phyloP scores from a whole-genome alignment of 2,113 vertebrate species.

The Ceyx cyanopectus region DNA sequence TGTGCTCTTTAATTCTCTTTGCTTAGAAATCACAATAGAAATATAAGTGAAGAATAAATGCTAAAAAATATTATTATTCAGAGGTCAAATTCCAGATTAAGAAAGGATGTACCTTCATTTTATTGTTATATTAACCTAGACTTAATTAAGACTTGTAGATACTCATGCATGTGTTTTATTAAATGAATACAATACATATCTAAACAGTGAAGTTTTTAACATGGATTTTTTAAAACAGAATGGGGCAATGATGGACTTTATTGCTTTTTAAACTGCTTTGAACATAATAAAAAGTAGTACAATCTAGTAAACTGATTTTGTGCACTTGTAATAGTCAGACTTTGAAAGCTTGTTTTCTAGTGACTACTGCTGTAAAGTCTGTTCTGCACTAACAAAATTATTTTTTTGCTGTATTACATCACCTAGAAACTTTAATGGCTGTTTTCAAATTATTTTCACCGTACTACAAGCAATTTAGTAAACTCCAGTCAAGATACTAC shows the following conservation, averaged over 20 bases:
- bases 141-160: not conserved
- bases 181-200: not conserved
- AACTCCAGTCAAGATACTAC: not conserved
- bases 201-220: not conserved
- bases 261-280: not conserved
- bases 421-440: not conserved
- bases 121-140: not conserved
- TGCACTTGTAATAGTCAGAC: not conserved
- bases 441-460: not conserved
- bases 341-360: not conserved
- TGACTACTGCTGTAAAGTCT: not conserved
- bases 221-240: not conserved
- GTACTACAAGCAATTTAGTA: not conserved
- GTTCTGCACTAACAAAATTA: not conserved
- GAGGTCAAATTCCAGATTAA: not conserved
- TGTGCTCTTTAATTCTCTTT: not conserved
- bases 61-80: not conserved
- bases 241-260: not conserved
- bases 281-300: not conserved
- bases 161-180: not conserved
- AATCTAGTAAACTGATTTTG: accelerated
- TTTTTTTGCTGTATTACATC: not conserved
- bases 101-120: not conserved
- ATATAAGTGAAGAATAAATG: not conserved
- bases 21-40: not conserved